These are phyloP conservation scores for Anoplopoma fimbria DNA, from an alignment of 2,113 vertebrate species.

Conservation along the genomic window DNA sequence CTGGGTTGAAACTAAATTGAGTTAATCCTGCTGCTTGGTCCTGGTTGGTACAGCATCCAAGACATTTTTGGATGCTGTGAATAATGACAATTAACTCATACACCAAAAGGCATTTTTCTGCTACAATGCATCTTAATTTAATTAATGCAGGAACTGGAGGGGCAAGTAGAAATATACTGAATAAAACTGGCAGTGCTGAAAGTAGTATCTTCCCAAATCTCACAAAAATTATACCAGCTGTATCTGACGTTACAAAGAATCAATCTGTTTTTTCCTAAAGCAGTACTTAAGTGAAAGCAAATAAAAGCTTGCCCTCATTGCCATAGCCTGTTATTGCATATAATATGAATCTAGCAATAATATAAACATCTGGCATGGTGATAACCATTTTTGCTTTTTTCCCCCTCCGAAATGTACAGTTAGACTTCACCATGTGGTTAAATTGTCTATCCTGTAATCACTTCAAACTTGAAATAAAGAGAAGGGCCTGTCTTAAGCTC, in stretches of 20 bases:
- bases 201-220: background rate
- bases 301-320: background rate
- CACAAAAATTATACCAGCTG: background rate
- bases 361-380: background rate
- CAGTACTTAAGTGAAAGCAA: background rate
- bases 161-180: background rate
- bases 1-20: background rate
- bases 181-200: background rate
- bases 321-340: background rate
- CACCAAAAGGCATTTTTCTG: no score
- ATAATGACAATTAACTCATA: no score
- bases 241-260: background rate
- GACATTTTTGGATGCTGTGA: no score
- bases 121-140: no score
- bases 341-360: background rate
- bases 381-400: background rate
- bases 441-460: background rate
- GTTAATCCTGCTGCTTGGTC: background rate
- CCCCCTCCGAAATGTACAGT: background rate
- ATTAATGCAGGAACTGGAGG: background rate
- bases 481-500: background rate
- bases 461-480: background rate
- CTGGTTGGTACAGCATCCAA: no score
- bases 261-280: background rate
- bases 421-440: background rate